Conservation (phyloP, 2,888 invertebrate species). For the Ophion obscuratus region DNA sequence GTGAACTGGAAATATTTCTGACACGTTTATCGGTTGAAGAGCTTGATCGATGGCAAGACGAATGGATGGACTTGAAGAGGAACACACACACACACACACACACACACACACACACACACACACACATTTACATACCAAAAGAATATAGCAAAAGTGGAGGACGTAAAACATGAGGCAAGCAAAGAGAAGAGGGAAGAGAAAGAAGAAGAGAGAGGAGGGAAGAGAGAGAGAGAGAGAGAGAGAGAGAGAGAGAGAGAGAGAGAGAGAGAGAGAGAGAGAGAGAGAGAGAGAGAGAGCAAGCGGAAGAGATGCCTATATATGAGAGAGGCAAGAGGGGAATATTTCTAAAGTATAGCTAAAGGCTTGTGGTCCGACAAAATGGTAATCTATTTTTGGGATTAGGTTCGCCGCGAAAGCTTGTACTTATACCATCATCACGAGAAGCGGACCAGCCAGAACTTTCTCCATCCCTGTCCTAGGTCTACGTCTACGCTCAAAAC, state of each 20-base stretch:
- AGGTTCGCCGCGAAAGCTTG: slow-evolving; percentile 30
- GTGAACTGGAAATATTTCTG: slow-evolving; percentile 43
- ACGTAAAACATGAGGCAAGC: background rate
- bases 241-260: too few relatives aligned
- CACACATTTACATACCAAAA: background rate
- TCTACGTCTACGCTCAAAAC: slow-evolving; percentile 25
- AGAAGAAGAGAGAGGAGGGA: background rate
- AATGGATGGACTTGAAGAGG: slow-evolving; percentile 1
- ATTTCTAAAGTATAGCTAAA: slow-evolving; percentile 29
- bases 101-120: background rate
- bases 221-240: background rate
- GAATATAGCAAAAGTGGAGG: slow-evolving; percentile 2
- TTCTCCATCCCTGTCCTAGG: slow-evolving; percentile 40
- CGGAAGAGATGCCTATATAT: background rate
- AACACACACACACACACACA: background rate
- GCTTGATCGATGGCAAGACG: slow-evolving; percentile 8
- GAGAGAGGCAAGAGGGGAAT: background rate
- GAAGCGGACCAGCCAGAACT: slow-evolving; percentile 22
- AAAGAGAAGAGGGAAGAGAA: background rate
- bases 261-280: too few relatives aligned
- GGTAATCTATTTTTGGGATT: slow-evolving; percentile 59
- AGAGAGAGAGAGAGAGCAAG: background rate
- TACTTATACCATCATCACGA: slow-evolving; percentile 19
- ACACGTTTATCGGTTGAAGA: slow-evolving; percentile 21
- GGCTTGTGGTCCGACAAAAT: slow-evolving; percentile 43